Evolutionary conservation across 2,888 invertebrate species (phyloP).

Genomic region (Heteromurus nitidus): DNA sequence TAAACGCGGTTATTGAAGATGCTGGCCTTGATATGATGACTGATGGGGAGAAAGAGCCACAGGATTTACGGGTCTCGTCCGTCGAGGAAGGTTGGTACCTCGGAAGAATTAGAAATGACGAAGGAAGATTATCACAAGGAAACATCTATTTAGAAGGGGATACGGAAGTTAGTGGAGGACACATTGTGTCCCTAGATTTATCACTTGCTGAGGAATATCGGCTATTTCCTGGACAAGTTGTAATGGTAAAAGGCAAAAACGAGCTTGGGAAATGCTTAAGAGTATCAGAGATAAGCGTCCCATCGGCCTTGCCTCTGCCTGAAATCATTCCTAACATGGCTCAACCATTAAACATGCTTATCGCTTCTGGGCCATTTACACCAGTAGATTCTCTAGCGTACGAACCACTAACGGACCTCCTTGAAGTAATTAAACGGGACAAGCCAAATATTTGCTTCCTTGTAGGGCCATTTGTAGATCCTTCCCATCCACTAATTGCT

Average conservation of each 20-base stretch:
- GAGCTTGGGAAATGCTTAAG: constrained; percentile 82
- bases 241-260: constrained; percentile 85
- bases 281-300: constrained; percentile 79
- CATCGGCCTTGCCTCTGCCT: constrained; percentile 16
- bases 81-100: constrained; percentile 77
- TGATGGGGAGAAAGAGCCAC: constrained; percentile 75
- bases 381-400: constrained; percentile 85
- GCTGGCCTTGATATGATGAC: constrained; percentile 74
- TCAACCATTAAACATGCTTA: constrained; percentile 81
- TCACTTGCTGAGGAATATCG: constrained; percentile 80
- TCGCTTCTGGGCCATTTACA: constrained; percentile 91
- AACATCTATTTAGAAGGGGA: constrained; percentile 84
- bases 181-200: constrained; percentile 77
- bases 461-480: constrained; percentile 90
- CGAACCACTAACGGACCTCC: constrained; percentile 87
- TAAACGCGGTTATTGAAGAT: constrained; percentile 76
- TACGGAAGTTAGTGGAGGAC: constrained; percentile 76
- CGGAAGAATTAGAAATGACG: constrained; percentile 87
- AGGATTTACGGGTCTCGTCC: constrained; percentile 24
- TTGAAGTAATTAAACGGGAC: constrained; percentile 81
- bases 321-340: constrained; percentile 70
- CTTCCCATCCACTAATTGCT: constrained; percentile 80
- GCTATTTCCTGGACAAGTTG: constrained; percentile 87
- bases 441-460: constrained; percentile 88
- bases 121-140: constrained; percentile 83